Evolutionary conservation across 2,888 invertebrate species (phyloP).

Genomic region (Reticulitermes lucifugus): DNA sequence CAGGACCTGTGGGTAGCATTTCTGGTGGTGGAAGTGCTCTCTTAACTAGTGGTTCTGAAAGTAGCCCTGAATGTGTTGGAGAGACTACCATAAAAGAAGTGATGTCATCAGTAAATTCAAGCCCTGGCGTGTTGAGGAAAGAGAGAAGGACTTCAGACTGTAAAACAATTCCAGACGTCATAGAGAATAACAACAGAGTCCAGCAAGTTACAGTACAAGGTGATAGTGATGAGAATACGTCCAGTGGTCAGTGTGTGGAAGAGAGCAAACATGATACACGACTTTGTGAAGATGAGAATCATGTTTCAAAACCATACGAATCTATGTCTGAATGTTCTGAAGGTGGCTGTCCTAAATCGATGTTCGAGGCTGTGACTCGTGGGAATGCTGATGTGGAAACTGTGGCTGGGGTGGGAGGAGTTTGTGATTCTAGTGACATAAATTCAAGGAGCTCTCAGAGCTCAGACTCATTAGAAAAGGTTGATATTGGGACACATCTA

Average conservation of each 20-base stretch:
- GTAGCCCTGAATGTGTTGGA: neutral
- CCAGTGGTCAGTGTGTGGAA: neutral
- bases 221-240: neutral
- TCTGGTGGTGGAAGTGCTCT: neutral
- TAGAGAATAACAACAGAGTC: conserved; percentile 39
- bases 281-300: conserved; percentile 36
- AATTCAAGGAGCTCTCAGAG: neutral
- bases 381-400: neutral
- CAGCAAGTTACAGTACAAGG: neutral
- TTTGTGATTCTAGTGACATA: conserved; percentile 13
- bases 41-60: neutral
- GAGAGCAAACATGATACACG: neutral
- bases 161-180: conserved; percentile 14
- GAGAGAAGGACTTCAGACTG: neutral
- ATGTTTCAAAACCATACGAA: conserved; percentile 9
- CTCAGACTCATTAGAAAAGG: neutral
- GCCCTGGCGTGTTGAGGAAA: neutral
- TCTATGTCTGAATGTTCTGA: conserved; percentile 18
- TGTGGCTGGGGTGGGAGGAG: too few species aligned
- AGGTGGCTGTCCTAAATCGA: neutral
- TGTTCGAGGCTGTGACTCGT: neutral
- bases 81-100: neutral
- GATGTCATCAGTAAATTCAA: neutral
- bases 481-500: neutral
- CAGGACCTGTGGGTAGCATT: conserved; percentile 25